Percentiles rank a stretch among this genome's conserved stretches.
Conservation (phyloP, 2,113 vertebrate species). For the Gobius niger region DNA sequence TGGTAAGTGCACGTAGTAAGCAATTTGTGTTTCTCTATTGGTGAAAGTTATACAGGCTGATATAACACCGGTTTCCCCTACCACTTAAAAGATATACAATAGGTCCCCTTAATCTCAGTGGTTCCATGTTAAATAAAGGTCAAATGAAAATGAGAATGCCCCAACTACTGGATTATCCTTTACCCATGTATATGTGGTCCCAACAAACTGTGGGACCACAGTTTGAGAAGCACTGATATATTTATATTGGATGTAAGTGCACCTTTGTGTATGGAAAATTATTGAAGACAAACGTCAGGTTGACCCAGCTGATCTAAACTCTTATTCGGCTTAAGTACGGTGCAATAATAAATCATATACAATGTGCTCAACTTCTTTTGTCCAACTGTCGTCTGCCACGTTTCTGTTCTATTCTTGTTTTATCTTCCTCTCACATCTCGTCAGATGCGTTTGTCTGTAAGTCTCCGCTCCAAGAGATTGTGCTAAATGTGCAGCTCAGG, state of each 20-base stretch:
- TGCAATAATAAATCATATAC: neutral
- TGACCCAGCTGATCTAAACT: neutral
- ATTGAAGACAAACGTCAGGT: neutral
- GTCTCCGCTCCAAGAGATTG: conserved; percentile 8
- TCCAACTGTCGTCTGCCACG: conserved; percentile 17
- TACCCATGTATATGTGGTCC: too few species aligned
- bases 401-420: conserved; percentile 34
- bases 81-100: too few species aligned
- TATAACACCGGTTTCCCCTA: too few species aligned
- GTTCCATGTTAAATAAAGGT: too few species aligned
- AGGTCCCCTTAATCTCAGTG: too few species aligned
- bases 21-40: too few species aligned
- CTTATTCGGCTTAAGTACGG: neutral
- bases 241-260: too few species aligned
- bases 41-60: too few species aligned
- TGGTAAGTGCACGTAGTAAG: conserved; percentile 73
- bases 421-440: conserved; percentile 7
- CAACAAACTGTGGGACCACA: too few species aligned
- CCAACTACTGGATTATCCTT: too few species aligned
- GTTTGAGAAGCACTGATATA: too few species aligned
- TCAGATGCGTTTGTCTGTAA: neutral
- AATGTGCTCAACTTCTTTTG: neutral
- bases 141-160: too few species aligned
- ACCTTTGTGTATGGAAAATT: neutral
- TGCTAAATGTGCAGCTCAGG: neutral